Conservation (phyloP, 2,797 vertebrate genomes). For the Oryzias sinensis region DNA sequence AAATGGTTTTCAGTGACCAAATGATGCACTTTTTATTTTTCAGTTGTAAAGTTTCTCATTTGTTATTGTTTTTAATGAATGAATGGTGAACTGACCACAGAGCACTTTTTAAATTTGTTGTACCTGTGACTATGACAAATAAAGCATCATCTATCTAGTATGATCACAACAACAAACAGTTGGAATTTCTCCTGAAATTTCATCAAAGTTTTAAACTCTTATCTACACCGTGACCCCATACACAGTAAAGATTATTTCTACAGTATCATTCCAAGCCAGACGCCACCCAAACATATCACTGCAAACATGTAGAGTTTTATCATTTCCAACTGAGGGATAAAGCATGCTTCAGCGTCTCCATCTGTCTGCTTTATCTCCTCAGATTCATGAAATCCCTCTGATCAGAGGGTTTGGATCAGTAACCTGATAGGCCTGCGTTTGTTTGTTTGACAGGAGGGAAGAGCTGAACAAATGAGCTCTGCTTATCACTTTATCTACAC, state of each 20-base stretch:
- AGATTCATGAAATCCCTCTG: conserved; percentile 26
- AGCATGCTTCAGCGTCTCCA: conserved; percentile 16
- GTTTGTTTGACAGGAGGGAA: conserved; percentile 68
- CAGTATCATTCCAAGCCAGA: conserved; percentile 20
- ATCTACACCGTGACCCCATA: too few relatives aligned
- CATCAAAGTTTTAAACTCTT: too few relatives aligned
- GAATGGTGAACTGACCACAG: too few relatives aligned
- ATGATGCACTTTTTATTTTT: too few relatives aligned
- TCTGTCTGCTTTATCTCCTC: conserved; percentile 25
- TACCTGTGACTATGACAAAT: too few relatives aligned
- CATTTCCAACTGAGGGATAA: conserved; percentile 14
- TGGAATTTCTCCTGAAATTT: too few relatives aligned
- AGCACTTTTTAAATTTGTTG: too few relatives aligned
- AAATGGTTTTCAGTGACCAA: too few relatives aligned
- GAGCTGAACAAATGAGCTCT: conserved; percentile 43
- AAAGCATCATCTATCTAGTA: too few relatives aligned
- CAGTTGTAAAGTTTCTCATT: too few relatives aligned
- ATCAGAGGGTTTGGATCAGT: conserved; percentile 34
- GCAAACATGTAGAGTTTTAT: conserved; percentile 17
- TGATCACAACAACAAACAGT: too few relatives aligned
- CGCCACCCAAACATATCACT: conserved; percentile 12
- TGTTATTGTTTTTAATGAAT: too few relatives aligned
- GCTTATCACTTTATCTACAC: conserved; percentile 28
- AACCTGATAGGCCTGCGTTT: conserved; percentile 25
- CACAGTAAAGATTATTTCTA: conserved; percentile 3